Evolutionary conservation across 2,888 invertebrate species (phyloP), one percentile per base, ranked within the genome.

Genomic region (Athrips mouffetella): DNA sequence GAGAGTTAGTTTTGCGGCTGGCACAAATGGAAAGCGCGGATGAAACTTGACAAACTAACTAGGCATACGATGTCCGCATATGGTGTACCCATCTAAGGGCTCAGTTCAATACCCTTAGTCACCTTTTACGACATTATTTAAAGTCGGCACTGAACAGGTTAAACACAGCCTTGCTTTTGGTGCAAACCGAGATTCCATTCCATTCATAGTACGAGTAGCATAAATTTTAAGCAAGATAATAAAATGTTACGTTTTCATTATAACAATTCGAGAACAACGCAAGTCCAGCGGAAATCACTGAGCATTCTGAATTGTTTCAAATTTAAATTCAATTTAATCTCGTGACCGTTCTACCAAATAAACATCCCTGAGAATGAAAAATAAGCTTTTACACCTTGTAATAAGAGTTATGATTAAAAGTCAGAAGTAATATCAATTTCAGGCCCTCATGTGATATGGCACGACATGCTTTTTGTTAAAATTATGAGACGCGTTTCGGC

Each of bases 281-380:
- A 21, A 41, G 21, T 39, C 25, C 40, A 6, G 15, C 49, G 49
- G 49, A 49, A 46, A 49, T 49, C 41, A 49, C 29, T 49, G 25
- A 46, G 31, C 41, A 41, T 45, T 39, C 33, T 18, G 40, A 49
- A 49, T 49, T 49, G 49, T 49, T 49, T 49, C 40, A 49, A 46
- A 49, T 49, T 49, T 45, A 49, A 49, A 49, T 49, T 35, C 49
- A 46, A 49, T 49, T 46, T 40, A 10, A 18, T 20, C 37, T 21
- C 41, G 46, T 41, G 41, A 31, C 45, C 46, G 41, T 27, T 49
- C 27, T 41, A 41, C 46, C 33, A 31, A 41, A 46, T 49, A 35
- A 46, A 45, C 18, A 15, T 33, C 40, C 18, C 45, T 5, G 33
- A 5, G 25, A 11, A 13, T n/a, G 21, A 10, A 41, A 35, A 41